Conservation (phyloP, 2,113 vertebrate genomes). For the Prunella fulvescens region DNA sequence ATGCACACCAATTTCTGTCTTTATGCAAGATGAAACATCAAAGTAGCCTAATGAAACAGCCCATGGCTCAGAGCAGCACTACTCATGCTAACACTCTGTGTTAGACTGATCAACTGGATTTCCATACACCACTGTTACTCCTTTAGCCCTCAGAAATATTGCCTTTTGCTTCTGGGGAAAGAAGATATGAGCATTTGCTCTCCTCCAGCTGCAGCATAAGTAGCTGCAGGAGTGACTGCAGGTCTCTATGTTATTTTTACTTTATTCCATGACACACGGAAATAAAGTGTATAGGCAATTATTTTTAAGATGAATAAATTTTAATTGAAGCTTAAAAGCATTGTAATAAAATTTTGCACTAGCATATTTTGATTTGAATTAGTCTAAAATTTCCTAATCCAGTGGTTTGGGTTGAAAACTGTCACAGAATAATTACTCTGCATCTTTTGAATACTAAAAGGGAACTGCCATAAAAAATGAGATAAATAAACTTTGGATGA, state of each 20-base stretch:
- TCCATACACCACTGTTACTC: neutral
- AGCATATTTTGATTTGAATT: neutral
- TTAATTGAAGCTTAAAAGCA: neutral
- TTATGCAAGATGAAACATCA: neutral
- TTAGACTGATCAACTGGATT: neutral
- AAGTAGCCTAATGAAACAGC: neutral
- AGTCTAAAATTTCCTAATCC: neutral
- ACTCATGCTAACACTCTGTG: neutral
- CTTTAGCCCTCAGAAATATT: neutral
- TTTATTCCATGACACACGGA: neutral
- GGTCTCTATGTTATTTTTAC: neutral
- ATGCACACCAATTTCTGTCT: neutral
- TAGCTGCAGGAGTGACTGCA: neutral
- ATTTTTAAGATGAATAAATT: neutral
- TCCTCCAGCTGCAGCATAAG: neutral
- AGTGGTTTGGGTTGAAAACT: neutral
- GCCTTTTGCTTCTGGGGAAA: neutral
- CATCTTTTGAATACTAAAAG: neutral
- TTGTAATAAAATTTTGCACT: neutral
- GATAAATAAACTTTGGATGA: neutral
- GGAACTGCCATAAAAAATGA: neutral
- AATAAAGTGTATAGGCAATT: neutral
- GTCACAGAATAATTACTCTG: neutral
- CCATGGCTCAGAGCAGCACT: neutral
- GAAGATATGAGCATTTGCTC: neutral